Base-by-base conservation (phyloP, 92 coral and sea anemone genomes). In the Plumapathes pennacea region DNA sequence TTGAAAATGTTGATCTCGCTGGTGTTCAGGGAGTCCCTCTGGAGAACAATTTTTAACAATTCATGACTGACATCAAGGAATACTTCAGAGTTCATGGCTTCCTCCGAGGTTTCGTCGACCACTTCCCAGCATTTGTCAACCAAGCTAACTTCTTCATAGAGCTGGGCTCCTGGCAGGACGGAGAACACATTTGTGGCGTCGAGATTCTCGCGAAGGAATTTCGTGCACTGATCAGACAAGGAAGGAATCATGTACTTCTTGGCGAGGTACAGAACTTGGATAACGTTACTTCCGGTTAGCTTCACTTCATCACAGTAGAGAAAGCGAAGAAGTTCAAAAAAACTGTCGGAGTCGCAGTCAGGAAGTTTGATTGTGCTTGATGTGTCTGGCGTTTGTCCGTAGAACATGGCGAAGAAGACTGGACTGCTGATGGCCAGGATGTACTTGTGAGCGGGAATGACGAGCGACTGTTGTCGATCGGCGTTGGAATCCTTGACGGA, bases 371-470 rank as follows among this genome's bases (percentile, higher is more conserved):
- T 50, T 1, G 57, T 32, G 32, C 74, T 24, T 22, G 82, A 24
- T 25, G 30, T 50, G 43, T 67, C 83, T 17, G 83, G 83, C 25
- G 75, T 27, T 10, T 66, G 60, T 26, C 87, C 87, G 48, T 39
- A 81, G 63, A 81, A 81, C 87, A 81, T 81, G 47, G 82, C 63
- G 37, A 49, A 67, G 40, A 81, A 81, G 8, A 81, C 87, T n/a
- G 87, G 77, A 34, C 83, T 75, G 53, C 83, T 53, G 5, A 77
- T 75, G 25, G 73, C 78, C 17, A 82, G 58, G 26, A 82, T 78
- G 31, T 66, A 82, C 56, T 76, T 68, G 44, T 82, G 88, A 8
- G 83, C 88, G 9, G 75, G 54, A 49, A 73, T 45, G 25, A 27
- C 39, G 34, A 41, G 31, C 25, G 51, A 25, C 39, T 48, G 31